A percentile compares a stretch with the other conserved stretches of the same genome.
Evolutionary conservation across 2,888 invertebrate species (phyloP).

Genomic region (Hetaerina titia): DNA sequence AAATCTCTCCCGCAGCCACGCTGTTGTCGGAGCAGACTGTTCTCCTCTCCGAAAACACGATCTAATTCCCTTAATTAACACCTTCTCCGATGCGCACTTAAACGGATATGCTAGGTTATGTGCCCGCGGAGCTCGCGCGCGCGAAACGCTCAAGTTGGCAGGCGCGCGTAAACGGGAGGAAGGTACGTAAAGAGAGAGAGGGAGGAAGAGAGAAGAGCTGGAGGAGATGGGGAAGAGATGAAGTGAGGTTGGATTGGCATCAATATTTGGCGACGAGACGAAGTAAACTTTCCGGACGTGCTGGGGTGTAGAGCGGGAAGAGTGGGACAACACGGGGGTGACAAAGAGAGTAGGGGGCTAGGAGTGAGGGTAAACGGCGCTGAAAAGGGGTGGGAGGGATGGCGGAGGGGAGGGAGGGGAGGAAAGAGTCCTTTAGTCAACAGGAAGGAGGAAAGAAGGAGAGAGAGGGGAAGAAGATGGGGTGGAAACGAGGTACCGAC

Average conservation of each 20-base stretch:
- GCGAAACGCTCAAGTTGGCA: not conserved
- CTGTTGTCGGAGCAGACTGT: not conserved
- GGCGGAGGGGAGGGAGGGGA: not conserved
- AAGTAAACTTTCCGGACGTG: not conserved
- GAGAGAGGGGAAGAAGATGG: not conserved
- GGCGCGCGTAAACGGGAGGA: not conserved
- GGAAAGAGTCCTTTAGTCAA: not conserved
- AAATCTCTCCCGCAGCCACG: not conserved
- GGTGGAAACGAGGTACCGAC: not conserved
- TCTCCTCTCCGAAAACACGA: not conserved
- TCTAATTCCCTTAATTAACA: not conserved
- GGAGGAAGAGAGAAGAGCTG: not conserved
- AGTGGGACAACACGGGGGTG: not conserved
- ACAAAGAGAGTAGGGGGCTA: not conserved
- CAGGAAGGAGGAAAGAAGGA: not conserved
- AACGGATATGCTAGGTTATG: not conserved
- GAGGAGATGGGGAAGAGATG: not conserved
- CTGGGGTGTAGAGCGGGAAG: not conserved
- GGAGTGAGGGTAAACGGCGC: not conserved
- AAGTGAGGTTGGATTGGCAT: constrained; percentile 7
- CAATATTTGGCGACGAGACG: constrained; percentile 20
- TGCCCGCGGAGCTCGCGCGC: not conserved
- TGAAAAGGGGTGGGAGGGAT: not conserved
- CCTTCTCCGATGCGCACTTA: not conserved
- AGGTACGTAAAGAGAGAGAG: not conserved